Evolutionary conservation across 64 coral and sea anemone genomes (phyloP), one percentile per base, ranked within the genome.

Genomic region (Montipora foliosa): DNA sequence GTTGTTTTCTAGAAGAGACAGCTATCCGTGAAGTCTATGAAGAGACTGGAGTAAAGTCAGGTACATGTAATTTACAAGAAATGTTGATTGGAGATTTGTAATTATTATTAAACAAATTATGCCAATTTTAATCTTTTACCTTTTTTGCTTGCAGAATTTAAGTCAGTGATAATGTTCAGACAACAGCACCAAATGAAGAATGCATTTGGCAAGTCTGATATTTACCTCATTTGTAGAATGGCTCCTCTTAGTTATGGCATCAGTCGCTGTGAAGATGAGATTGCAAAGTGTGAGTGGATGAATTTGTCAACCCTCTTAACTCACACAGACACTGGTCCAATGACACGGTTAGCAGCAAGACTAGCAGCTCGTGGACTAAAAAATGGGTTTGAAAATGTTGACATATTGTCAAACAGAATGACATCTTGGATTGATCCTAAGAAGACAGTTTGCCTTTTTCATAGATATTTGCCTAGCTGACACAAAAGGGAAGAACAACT

Each of bases 321-420:
- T 16, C 92, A 93, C 17, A 49, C 87, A 49, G 96, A 97, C 55
- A 97, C 96, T 15, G 91, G 92, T 16, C 93, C 96, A 14, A 66
- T 95, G 47, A 91, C 85, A 79, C 94, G 94, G 47, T 20, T 97
- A 69, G 96, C 85, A 8, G 90, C 92, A 45, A 97, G 94, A 51
- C 20, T 97, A 24, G 89, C 90, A 4, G 45, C 82, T 47, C 73
- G 92, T 71, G 96, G 96, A 82, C 45, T 97, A 53, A 80, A 92
- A 44, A 86, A 94, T 95, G 96, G 96, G 11, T 95, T 92, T 92
- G 76, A 97, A 95, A 85, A 94, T 85, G 92, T 97, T 92, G 96
- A 97, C 21, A 92, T 97, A 17, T 76, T 74, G 37, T 89, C 69
- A 47, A 89, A 67, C 47, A 81, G 91, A 89, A 84, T 94, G 67